Base-by-base conservation (phyloP, 2,888 invertebrate species). In the Branchellion lobata region DNA sequence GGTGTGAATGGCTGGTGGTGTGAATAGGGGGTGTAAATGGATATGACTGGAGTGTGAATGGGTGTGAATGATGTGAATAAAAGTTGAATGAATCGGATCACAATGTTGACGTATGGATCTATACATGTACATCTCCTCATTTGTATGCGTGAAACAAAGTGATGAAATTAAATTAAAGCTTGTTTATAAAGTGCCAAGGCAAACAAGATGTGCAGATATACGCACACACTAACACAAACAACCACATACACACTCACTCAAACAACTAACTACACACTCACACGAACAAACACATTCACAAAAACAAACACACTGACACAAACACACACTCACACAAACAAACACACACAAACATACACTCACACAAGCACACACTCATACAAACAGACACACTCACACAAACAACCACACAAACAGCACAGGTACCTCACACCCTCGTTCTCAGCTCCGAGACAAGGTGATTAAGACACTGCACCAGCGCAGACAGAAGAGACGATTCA, bases 401-500 rank as follows among this genome's bases (percentile, higher is more conserved):
- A 8, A 57, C 21, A 57, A 3, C 5, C 24, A 57, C 61, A 57
- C 24, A 24, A n/a, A n/a, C 82, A 82, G 82, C 69, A 69, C 72
- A 29, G 79, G 81, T 36, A 68, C 53, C 14, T 76, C 81, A 27
- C 80, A 78, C 29, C 83, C 83, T 29, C 69, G 82, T 27, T 83
- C 83, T 36, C 82, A 81, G 65, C 69, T 82, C 36, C 80, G 78
- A 69, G 76, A 80, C 47, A 80, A 79, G 34, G 79, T 80, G 24
- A 75, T 79, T 21, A 47, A 73, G 29, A 72, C 77, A 1, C 71
- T 82, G 72, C 82, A 82, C 31, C 81, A 83, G 57, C 69, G 81
- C 33, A 36, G 82, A 36, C 51, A 68, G 40, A 79, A 81, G 69
- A 78, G 83, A 11, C 53, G 81, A 47, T 79, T 82, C 24, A 80